These are phyloP conservation scores for Laspeyria flexula DNA, from an alignment of 2,888 invertebrate genomes.

Conservation along the genomic window DNA sequence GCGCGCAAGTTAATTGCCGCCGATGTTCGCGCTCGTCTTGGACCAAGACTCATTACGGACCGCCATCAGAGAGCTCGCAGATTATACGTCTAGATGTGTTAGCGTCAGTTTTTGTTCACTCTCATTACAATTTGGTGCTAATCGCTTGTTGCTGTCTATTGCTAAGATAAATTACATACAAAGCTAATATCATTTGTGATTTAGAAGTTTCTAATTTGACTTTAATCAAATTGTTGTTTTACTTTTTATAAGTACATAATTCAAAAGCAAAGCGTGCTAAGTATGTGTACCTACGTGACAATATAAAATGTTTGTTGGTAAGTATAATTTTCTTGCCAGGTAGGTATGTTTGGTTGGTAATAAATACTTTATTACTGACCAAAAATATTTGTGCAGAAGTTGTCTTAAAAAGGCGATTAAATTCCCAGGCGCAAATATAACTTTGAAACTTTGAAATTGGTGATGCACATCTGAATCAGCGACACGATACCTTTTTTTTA, in stretches of 20 bases:
- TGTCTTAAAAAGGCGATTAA: neutral
- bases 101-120: neutral
- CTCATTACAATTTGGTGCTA: neutral
- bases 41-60: neutral
- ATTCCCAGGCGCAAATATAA: slow-evolving; percentile 5
- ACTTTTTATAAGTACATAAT: no score
- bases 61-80: neutral
- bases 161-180: no score
- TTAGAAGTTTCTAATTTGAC: no score
- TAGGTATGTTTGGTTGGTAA: no score
- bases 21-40: neutral
- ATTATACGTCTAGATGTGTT: neutral
- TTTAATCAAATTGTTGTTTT: no score
- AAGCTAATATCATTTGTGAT: no score
- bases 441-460: slow-evolving; percentile 4
- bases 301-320: no score
- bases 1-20: neutral
- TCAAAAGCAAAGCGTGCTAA: no score
- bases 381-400: no score
- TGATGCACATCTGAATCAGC: neutral
- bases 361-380: no score
- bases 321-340: no score
- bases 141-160: neutral
- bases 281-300: no score
- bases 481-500: neutral